phyloP scores from a whole-genome alignment of 2,113 vertebrate genomes.

The Hoplias malabaricus region DNA sequence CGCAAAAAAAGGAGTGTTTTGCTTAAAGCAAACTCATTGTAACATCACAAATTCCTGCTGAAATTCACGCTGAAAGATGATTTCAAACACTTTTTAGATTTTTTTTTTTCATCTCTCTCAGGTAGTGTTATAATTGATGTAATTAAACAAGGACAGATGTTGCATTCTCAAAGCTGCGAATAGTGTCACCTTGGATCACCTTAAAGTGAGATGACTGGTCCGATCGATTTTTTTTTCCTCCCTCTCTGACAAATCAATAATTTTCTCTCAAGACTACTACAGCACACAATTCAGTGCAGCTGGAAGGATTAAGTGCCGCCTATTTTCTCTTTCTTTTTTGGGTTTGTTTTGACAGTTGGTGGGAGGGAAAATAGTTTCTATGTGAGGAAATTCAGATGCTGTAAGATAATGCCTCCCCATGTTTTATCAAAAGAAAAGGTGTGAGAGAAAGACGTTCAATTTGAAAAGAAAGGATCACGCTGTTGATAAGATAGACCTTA shows the following conservation, averaged over 20 bases:
- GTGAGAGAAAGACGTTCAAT: background rate
- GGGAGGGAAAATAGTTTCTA: constrained; percentile 34
- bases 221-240: constrained; percentile 61
- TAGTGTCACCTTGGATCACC: constrained; percentile 56
- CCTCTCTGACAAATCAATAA: constrained; percentile 57
- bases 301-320: constrained; percentile 45
- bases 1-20: background rate
- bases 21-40: background rate
- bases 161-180: constrained; percentile 47
- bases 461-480: constrained; percentile 29
- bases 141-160: constrained; percentile 29
- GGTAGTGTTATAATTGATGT: constrained; percentile 18
- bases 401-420: constrained; percentile 21
- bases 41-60: too few relatives aligned
- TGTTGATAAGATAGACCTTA: constrained; percentile 19
- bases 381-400: constrained; percentile 23
- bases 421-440: constrained; percentile 23
- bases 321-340: constrained; percentile 32
- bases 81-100: background rate
- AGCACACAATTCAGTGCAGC: constrained; percentile 39
- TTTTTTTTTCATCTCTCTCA: background rate
- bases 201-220: constrained; percentile 56
- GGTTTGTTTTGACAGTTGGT: constrained; percentile 42
- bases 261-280: constrained; percentile 43
- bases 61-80: background rate